These are phyloP conservation scores for Cephus runcator DNA, from an alignment of 2,888 invertebrate species.

Conservation along the genomic window DNA sequence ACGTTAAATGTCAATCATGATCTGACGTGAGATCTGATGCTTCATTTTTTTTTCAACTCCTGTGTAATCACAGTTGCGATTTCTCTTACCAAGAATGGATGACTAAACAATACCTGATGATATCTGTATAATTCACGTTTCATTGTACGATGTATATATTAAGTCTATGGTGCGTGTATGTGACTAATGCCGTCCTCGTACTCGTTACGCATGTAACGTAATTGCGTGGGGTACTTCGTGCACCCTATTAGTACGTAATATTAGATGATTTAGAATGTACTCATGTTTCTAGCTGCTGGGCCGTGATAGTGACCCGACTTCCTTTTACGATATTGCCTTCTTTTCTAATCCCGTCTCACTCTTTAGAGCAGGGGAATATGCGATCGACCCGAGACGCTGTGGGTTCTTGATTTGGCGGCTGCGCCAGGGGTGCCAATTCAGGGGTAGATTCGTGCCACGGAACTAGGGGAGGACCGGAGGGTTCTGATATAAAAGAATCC, in stretches of 20 bases:
- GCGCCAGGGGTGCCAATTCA: conserved; percentile 43
- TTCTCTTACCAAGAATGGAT: background rate
- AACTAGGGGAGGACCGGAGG: conserved; percentile 49
- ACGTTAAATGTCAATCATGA: background rate
- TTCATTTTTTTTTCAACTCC: background rate
- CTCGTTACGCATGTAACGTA: background rate
- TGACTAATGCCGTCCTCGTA: background rate
- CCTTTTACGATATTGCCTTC: background rate
- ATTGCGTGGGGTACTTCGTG: background rate
- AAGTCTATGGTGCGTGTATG: background rate
- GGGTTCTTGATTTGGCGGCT: conserved; percentile 28
- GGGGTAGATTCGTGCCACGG: conserved; percentile 38
- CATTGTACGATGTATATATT: background rate
- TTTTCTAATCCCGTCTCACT: background rate
- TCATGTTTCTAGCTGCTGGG: background rate
- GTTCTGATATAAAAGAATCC: conserved; percentile 57
- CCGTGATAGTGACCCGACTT: background rate
- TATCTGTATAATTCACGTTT: background rate
- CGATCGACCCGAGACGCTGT: background rate
- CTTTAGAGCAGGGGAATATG: background rate
- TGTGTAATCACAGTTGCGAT: background rate
- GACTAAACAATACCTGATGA: background rate
- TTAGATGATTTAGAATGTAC: background rate
- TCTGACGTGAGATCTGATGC: background rate
- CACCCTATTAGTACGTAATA: background rate